Percentiles rank a stretch among this genome's conserved stretches.
phyloP scores from a whole-genome alignment of 2,113 vertebrate species.

The Craseonycteris thonglongyai region DNA sequence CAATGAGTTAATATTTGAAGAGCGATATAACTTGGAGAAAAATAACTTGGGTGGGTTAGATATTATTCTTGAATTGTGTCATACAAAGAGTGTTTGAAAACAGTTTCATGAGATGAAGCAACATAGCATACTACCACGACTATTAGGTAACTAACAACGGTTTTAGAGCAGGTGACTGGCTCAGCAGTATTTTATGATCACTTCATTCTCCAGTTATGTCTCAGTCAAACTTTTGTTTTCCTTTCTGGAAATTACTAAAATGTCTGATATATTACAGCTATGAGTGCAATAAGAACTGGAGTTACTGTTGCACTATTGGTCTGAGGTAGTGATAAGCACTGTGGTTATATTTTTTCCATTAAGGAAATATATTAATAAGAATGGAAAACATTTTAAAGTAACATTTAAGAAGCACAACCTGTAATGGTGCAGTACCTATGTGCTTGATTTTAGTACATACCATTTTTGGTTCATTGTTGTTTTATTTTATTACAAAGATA shows the following conservation, averaged over 20 bases:
- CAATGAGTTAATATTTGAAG: background rate
- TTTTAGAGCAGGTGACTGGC: constrained; percentile 1
- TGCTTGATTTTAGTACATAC: background rate
- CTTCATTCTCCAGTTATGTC: background rate
- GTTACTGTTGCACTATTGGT: background rate
- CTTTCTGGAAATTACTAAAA: constrained; percentile 20
- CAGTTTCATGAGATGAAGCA: constrained; percentile 50
- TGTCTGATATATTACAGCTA: background rate
- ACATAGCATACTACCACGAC: background rate
- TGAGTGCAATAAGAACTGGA: background rate
- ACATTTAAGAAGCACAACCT: background rate
- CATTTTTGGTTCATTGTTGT: background rate
- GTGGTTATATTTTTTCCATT: background rate
- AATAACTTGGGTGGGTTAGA: background rate
- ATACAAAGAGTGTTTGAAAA: constrained; percentile 10
- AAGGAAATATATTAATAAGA: background rate
- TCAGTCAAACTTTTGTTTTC: background rate
- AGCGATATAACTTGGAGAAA: background rate
- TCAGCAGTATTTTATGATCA: background rate
- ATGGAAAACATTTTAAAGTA: background rate
- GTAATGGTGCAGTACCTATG: background rate
- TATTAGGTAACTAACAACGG: constrained; percentile 43
- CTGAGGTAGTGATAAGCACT: background rate
- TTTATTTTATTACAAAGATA: constrained; percentile 24
- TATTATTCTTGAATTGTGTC: constrained; percentile 42